A percentile compares a stretch with the other conserved stretches of the same genome.
phyloP scores from a whole-genome alignment of 2,113 vertebrate genomes.

The Gambusia affinis region DNA sequence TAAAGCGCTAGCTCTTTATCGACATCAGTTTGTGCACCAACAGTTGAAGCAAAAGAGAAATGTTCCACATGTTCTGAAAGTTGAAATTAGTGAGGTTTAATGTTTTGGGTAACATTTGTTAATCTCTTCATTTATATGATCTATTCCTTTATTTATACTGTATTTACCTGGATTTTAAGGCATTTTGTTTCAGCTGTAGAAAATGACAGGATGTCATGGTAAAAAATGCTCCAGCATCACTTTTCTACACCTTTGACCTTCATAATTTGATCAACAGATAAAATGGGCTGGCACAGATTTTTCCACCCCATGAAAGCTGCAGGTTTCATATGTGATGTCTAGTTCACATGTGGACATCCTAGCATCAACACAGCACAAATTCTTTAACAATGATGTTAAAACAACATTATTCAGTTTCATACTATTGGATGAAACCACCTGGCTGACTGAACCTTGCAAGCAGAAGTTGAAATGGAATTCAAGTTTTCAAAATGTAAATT shows the following conservation, averaged over 20 bases:
- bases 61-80: background rate
- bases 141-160: background rate
- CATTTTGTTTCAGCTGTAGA: background rate
- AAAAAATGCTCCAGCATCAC: no score
- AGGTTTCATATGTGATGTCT: background rate
- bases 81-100: background rate
- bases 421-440: background rate
- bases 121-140: background rate
- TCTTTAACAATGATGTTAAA: no score
- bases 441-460: background rate
- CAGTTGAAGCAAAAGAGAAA: background rate
- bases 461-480: background rate
- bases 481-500: no score
- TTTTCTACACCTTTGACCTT: no score
- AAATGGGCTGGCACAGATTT: no score
- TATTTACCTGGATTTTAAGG: background rate
- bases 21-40: background rate
- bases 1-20: conserved; percentile 11
- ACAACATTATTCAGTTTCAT: no score
- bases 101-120: background rate
- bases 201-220: background rate
- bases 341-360: background rate
- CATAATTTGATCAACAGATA: no score
- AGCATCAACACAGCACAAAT: background rate
- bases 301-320: no score